Conservation (phyloP, 2,113 vertebrate species). For the Labeo catla region DNA sequence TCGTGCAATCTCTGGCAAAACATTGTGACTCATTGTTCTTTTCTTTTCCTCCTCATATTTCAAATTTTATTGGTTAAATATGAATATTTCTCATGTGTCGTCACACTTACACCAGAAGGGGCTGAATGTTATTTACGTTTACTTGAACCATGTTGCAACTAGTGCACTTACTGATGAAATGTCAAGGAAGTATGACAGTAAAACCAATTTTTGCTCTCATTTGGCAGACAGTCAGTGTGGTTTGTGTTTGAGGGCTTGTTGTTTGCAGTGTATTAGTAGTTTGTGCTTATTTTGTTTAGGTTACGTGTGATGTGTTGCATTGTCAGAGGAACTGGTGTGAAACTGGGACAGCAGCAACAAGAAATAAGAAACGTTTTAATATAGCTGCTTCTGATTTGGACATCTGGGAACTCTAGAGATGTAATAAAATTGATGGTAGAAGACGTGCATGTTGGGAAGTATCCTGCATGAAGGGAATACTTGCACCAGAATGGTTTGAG, state of each 20-base stretch:
- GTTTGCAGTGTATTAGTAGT: neutral
- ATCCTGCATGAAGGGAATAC: neutral
- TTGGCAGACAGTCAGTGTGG: neutral
- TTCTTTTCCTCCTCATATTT: neutral
- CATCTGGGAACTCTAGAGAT: neutral
- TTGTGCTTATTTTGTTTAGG: neutral
- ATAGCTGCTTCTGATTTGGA: conserved; percentile 1
- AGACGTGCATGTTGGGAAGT: neutral
- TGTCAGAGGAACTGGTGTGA: neutral
- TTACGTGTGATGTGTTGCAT: neutral
- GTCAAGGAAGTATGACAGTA: neutral
- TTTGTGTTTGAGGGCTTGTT: neutral
- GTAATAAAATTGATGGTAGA: neutral
- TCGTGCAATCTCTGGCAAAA: neutral
- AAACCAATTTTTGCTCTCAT: neutral
- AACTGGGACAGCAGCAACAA: conserved; percentile 12
- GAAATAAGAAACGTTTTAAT: neutral
- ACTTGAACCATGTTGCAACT: neutral
- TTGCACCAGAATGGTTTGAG: neutral
- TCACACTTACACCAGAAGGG: neutral
- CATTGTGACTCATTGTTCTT: neutral
- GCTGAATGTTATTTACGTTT: neutral
- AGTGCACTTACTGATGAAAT: neutral
- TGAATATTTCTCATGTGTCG: neutral
- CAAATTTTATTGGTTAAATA: neutral